phyloP scores from a whole-genome alignment of 2,113 vertebrate species.

The Phaetusa simplex region DNA sequence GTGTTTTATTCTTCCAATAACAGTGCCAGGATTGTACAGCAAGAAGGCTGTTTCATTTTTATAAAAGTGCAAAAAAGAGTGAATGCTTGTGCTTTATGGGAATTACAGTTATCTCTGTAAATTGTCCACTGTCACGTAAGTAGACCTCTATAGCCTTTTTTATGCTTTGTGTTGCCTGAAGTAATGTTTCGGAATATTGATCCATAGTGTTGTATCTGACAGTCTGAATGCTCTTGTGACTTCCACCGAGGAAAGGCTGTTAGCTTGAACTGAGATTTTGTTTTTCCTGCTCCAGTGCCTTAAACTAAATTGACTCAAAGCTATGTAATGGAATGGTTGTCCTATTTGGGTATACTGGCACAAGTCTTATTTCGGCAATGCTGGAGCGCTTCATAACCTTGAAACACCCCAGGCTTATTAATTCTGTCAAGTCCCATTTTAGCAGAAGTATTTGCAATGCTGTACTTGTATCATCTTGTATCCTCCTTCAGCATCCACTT shows the following conservation, averaged over 20 bases:
- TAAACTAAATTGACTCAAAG: neutral
- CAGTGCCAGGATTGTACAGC: neutral
- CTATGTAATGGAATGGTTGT: neutral
- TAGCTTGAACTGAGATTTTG: neutral
- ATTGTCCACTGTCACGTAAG: neutral
- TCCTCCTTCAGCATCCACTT: neutral
- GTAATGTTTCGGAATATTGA: accelerated
- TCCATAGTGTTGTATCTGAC: neutral
- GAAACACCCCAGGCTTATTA: neutral
- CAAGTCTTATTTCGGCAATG: neutral
- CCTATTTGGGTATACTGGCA: neutral
- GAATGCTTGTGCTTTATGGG: neutral
- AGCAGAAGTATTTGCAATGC: neutral
- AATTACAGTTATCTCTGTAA: neutral
- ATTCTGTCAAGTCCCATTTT: slow-evolving; percentile 5
- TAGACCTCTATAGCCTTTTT: neutral
- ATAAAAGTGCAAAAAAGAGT: neutral
- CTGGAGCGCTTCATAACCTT: neutral
- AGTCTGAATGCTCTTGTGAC: neutral
- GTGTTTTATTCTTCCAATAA: neutral
- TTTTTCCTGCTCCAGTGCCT: neutral
- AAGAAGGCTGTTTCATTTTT: neutral
- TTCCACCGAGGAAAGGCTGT: neutral
- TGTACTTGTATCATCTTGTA: neutral
- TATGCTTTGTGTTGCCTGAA: neutral